phyloP scores from a whole-genome alignment of 2,113 vertebrate species.

The Macroglossus sobrinus region DNA sequence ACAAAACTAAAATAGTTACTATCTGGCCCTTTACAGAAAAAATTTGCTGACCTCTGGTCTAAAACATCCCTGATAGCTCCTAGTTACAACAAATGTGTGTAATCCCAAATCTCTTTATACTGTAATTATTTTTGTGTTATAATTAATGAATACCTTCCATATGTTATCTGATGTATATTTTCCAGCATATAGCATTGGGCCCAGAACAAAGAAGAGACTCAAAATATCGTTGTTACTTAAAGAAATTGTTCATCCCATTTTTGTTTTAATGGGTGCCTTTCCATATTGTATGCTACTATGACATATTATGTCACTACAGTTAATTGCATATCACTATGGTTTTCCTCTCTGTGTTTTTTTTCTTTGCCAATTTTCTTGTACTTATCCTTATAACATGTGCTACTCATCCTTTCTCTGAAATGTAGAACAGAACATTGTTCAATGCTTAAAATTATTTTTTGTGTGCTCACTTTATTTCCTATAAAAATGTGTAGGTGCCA shows the following conservation, averaged over 20 bases:
- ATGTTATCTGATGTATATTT: not conserved
- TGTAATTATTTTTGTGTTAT: not conserved
- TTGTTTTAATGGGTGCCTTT: not conserved
- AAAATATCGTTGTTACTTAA: not conserved
- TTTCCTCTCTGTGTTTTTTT: not conserved
- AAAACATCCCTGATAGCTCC: not conserved
- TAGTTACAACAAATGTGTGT: not conserved
- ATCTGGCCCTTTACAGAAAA: not conserved
- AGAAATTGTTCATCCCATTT: not conserved
- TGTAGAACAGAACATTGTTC: not conserved
- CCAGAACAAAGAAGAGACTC: not conserved
- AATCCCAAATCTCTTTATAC: not conserved
- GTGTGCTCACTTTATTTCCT: not conserved
- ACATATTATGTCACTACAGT: not conserved
- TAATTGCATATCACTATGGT: not conserved
- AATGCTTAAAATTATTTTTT: not conserved
- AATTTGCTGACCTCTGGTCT: not conserved
- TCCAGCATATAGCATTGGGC: not conserved
- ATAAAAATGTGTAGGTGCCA: not conserved
- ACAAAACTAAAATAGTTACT: not conserved
- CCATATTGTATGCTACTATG: not conserved
- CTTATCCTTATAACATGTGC: not conserved
- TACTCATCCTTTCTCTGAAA: not conserved
- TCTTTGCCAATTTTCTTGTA: not conserved
- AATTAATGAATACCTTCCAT: not conserved